Conservation (phyloP, 2,113 vertebrate species). For the Pleuronectes platessa region DNA sequence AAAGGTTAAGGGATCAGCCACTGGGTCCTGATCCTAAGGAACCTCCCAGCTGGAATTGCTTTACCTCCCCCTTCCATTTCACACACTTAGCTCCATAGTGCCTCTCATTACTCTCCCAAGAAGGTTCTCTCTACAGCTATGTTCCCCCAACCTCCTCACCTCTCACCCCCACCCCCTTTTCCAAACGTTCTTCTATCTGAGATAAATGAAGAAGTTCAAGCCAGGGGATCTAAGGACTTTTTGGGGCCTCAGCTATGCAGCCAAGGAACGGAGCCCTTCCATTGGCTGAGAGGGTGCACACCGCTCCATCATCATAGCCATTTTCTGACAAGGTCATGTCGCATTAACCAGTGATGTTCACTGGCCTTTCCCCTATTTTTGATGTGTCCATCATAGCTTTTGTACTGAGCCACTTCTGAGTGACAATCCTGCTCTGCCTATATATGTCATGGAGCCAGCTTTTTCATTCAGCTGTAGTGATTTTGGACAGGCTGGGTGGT, state of each 20-base stretch:
- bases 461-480: not conserved
- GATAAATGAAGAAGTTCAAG: constrained; percentile 57
- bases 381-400: constrained; percentile 42
- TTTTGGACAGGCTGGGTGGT: constrained; percentile 46
- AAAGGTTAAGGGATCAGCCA: constrained; percentile 68
- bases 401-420: constrained; percentile 41
- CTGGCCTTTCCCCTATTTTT: constrained; percentile 28
- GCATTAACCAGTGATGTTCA: constrained; percentile 42
- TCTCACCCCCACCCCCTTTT: not conserved
- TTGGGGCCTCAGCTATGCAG: constrained; percentile 37
- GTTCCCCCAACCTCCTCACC: not conserved
- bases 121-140: not conserved
- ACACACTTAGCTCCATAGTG: constrained; percentile 54
- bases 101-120: constrained; percentile 62
- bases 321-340: constrained; percentile 71
- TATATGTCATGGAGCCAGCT: constrained; percentile 7
- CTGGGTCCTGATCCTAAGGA: constrained; percentile 59
- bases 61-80: constrained; percentile 44
- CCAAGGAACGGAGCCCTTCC: constrained; percentile 61
- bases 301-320: constrained; percentile 63
- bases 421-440: constrained; percentile 49
- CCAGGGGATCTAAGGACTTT: constrained; percentile 48
- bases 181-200: constrained; percentile 37
- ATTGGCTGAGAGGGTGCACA: constrained; percentile 44
- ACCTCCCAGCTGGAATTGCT: constrained; percentile 51